These are phyloP conservation scores for Hippocampus barbouri DNA, from an alignment of 2,113 vertebrate species.

Conservation along the genomic window DNA sequence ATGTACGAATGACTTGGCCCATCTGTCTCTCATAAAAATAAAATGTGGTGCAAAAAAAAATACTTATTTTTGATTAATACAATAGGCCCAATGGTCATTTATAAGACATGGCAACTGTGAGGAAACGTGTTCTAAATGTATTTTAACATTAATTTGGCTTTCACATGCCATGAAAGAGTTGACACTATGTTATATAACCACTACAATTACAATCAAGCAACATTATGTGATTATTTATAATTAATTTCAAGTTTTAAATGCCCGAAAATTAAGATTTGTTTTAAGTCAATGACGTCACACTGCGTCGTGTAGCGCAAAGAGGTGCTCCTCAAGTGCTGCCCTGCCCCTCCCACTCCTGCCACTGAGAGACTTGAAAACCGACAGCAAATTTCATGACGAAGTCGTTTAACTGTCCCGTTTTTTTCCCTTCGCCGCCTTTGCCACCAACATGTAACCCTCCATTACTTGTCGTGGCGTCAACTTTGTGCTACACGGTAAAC, in stretches of 20 bases:
- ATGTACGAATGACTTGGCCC: background rate
- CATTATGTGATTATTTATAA: background rate
- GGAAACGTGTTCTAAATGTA: background rate
- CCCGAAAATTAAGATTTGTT: background rate
- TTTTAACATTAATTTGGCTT: background rate
- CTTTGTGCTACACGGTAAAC: conserved; percentile 31
- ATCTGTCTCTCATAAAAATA: background rate
- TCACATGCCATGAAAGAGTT: background rate
- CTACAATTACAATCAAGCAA: background rate
- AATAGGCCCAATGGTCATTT: too few species aligned
- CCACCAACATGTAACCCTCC: conserved; percentile 38
- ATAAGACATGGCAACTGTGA: too few species aligned
- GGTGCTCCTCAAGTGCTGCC: conserved; percentile 16
- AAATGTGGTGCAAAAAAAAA: too few species aligned
- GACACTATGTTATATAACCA: background rate
- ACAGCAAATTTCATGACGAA: conserved; percentile 46
- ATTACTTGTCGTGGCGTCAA: background rate
- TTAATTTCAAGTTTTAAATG: background rate
- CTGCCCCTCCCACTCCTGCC: conserved; percentile 54
- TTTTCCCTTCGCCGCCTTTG: conserved; percentile 8
- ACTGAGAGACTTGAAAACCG: conserved; percentile 44
- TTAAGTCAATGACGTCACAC: background rate
- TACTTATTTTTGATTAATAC: too few species aligned
- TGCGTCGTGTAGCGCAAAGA: conserved; percentile 45
- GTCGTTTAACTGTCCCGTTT: conserved; percentile 14